These are phyloP conservation scores for Bettongia penicillata DNA, from an alignment of 2,113 vertebrate species.

Conservation along the genomic window DNA sequence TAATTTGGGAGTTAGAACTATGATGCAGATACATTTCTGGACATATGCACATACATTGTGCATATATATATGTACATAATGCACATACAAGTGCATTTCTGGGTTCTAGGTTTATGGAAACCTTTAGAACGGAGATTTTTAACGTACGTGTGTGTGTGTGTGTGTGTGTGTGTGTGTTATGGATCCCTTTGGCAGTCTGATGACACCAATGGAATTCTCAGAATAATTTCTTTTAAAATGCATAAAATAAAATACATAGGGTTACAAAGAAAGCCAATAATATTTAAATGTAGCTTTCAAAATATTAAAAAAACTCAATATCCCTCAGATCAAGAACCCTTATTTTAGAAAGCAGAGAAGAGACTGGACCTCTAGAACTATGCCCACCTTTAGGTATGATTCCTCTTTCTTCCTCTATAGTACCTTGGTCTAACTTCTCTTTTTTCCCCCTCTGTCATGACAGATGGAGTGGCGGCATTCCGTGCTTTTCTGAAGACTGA, in stretches of 20 bases:
- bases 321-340: background rate
- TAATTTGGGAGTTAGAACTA: background rate
- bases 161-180: background rate
- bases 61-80: background rate
- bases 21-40: background rate
- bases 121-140: background rate
- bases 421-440: background rate
- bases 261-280: background rate
- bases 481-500: slow-evolving; percentile 95
- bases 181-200: background rate
- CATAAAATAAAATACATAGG: background rate
- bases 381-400: background rate
- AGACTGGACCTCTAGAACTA: background rate
- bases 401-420: background rate
- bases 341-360: background rate
- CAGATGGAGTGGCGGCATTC: slow-evolving; percentile 95
- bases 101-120: background rate
- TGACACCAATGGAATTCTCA: background rate
- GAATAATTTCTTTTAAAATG: background rate
- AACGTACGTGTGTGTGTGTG: background rate
- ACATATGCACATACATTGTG: no score
- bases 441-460: slow-evolving; percentile 37
- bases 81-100: background rate
- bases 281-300: background rate
- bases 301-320: background rate